Evolutionary conservation across 2,797 vertebrate species (phyloP).

Genomic region (Pseudopleuronectes americanus): DNA sequence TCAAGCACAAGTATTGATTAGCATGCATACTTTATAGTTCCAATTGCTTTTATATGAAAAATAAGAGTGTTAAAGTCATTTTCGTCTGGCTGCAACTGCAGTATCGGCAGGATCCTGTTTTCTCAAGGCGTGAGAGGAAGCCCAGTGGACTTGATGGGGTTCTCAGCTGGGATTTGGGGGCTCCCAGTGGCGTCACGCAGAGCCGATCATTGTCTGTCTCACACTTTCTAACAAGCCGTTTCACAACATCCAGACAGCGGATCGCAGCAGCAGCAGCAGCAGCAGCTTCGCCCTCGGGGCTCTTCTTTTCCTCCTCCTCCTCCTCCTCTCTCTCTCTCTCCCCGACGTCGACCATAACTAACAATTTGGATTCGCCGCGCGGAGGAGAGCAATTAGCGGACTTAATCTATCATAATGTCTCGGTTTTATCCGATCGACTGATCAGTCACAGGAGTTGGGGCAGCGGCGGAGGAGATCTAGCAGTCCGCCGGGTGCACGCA

Average conservation of each 20-base stretch:
- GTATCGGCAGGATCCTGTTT: background rate
- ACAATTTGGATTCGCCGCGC: conserved; percentile 57
- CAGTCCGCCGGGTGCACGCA: conserved; percentile 44
- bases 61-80: background rate
- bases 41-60: background rate
- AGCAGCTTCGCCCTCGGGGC: conserved; percentile 61
- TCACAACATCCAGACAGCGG: conserved; percentile 76
- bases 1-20: conserved; percentile 2
- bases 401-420: conserved; percentile 60
- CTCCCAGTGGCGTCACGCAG: conserved; percentile 78
- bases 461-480: conserved; percentile 48
- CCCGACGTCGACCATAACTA: conserved; percentile 62
- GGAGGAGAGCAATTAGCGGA: conserved; percentile 64
- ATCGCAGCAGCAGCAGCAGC: conserved; percentile 63
- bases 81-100: conserved; percentile 23
- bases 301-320: background rate
- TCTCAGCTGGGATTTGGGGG: conserved; percentile 59
- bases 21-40: background rate
- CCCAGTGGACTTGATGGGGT: conserved; percentile 1
- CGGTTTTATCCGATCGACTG: conserved; percentile 47
- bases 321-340: conserved; percentile 16
- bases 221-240: conserved; percentile 84
- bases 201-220: conserved; percentile 83
- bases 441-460: conserved; percentile 49
- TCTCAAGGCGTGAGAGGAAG: conserved; percentile 9